Conservation (phyloP, 1,140 invertebrate genomes). For the Drosophila azteca region DNA sequence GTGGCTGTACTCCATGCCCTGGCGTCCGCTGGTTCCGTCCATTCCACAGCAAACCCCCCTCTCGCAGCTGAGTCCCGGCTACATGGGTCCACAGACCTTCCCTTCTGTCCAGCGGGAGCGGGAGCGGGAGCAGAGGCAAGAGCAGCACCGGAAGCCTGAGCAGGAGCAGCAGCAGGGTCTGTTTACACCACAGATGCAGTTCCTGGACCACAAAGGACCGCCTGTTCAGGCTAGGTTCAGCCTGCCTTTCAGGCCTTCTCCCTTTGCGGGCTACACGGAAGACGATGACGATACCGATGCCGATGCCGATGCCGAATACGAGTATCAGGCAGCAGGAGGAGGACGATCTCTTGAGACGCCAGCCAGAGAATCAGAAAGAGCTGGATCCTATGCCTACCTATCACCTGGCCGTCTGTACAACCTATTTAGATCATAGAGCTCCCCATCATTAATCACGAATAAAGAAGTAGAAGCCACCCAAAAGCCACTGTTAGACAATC, state of each 20-base stretch:
- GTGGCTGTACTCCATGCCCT: constrained; percentile 43
- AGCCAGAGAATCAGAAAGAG: neutral
- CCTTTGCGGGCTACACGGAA: constrained; percentile 42
- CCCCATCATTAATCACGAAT: too few species aligned
- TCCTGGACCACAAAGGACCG: neutral
- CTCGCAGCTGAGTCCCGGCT: constrained; percentile 43
- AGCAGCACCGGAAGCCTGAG: neutral
- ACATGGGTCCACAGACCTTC: constrained; percentile 48
- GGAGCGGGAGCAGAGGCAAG: constrained; percentile 1
- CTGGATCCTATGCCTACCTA: constrained; percentile 28
- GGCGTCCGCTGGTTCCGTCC: constrained; percentile 40
- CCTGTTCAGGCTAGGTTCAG: constrained; percentile 28
- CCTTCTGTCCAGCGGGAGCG: constrained; percentile 6
- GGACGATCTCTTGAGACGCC: neutral
- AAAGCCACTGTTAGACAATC: neutral
- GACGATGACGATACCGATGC: constrained; percentile 6
- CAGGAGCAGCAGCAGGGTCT: constrained; percentile 24
- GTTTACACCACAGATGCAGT: constrained; percentile 25
- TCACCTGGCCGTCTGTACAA: constrained; percentile 49
- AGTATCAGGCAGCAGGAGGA: neutral
- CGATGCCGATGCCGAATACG: neutral
- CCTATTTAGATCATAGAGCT: constrained; percentile 36
- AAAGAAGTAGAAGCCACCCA: too few species aligned
- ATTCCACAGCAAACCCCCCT: neutral
- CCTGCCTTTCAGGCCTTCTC: constrained; percentile 43